Evolutionary conservation across 2,888 invertebrate species (phyloP).

Genomic region (Harpalus rubripes): DNA sequence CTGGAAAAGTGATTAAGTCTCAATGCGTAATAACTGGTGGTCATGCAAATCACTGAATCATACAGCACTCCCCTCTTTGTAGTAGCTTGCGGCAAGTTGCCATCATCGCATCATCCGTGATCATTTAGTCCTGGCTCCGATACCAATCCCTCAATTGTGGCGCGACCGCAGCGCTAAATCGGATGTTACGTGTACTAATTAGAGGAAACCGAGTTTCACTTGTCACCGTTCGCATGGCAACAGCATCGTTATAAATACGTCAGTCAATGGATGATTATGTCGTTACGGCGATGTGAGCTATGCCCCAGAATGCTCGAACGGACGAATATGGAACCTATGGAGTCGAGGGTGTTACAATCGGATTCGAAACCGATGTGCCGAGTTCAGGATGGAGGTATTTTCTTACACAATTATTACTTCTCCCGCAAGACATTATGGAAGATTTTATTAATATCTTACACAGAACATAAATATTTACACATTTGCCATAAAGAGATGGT

Average conservation of each 20-base stretch:
- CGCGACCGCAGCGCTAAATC: conserved; percentile 74
- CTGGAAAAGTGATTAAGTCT: conserved; percentile 30
- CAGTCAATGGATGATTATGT: conserved; percentile 70
- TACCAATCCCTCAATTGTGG: conserved; percentile 71
- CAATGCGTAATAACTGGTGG: conserved; percentile 46
- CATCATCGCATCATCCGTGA: conserved; percentile 51
- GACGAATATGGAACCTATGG: conserved; percentile 65
- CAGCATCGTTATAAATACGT: conserved; percentile 71
- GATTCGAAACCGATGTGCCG: conserved; percentile 50
- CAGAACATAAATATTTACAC: background rate
- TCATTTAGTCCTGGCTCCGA: conserved; percentile 46
- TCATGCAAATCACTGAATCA: conserved; percentile 50
- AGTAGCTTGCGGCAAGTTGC: conserved; percentile 24
- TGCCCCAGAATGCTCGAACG: background rate
- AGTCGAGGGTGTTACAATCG: conserved; percentile 66
- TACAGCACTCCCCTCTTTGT: conserved; percentile 28
- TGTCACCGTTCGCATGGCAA: conserved; percentile 73
- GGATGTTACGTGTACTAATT: conserved; percentile 75
- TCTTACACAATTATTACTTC: background rate
- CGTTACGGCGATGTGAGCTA: conserved; percentile 68
- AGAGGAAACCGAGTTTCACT: conserved; percentile 74
- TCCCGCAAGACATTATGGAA: background rate
- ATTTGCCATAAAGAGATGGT: background rate
- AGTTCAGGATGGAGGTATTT: background rate
- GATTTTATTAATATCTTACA: background rate